Base-by-base conservation (phyloP, 2,113 vertebrate genomes). In the Zapus hudsonius region DNA sequence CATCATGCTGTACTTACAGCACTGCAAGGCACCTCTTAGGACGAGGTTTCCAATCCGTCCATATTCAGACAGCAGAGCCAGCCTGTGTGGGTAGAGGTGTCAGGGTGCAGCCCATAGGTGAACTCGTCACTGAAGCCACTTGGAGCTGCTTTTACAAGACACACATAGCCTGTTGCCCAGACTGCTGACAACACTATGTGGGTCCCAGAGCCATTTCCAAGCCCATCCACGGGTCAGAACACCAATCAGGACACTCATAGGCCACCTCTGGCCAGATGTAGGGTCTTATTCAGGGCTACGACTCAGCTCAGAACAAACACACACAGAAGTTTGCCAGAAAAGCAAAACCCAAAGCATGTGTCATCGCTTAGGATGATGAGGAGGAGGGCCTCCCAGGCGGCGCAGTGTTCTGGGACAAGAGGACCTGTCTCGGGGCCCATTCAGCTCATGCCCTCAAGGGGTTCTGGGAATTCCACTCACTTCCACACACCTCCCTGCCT, bases 91-190 rank as follows among this genome's bases (percentile, higher is more conserved):
- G n/a, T 23, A 29, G 36, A 9, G 55, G 38, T 16, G 12, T 9
- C 23, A 0, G 0, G 42, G 31, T 17, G 11, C 15, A 20, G 5
- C 29, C 47, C 2, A 9, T 6, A 38, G 8, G 10, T 36, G 25
- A 11, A 23, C 57, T 44, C 25, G 31, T 52, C 47, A 75, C 85
- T 40, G 15, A 7, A 64, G 74, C 36, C 66, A 12, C 79, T 57
- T 2, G 6, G 12, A 15, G 52, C 8, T 3, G 1, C 22, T 19
- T 76, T 74, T 22, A 44, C 19, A 7, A 7, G 20, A 22, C 12
- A 1, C 44, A 19, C 10, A 1, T 13, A 2, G 40, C 40, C 72
- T 42, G n/a, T 16, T 17, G 31, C 15, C 31, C 27, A 22, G n/a
- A 0, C 44, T 59, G 66, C 17, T 4, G 8, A 27, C 10, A 38